Evolutionary conservation across 2,797 vertebrate genomes (phyloP).

Genomic region (Clarias pachynema): DNA sequence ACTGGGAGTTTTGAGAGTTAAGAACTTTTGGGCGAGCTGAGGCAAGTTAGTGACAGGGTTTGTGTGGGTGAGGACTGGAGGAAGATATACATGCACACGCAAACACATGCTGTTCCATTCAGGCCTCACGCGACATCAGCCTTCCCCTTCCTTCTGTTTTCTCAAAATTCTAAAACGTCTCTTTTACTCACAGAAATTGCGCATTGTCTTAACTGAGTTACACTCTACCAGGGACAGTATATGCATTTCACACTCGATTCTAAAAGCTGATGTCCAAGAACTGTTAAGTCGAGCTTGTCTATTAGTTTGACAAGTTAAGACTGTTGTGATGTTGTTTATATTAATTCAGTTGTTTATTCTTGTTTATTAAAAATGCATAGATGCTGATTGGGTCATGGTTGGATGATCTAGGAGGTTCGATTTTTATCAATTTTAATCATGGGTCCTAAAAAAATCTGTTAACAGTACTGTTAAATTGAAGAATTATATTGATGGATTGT

Average conservation of each 20-base stretch:
- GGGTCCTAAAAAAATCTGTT: not conserved
- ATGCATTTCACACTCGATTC: not conserved
- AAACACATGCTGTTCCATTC: conserved; percentile 36
- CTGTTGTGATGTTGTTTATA: not conserved
- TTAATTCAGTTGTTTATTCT: not conserved
- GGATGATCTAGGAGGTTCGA: not conserved
- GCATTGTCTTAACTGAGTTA: conserved; percentile 34
- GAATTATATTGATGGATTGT: not conserved
- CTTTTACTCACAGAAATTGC: not conserved
- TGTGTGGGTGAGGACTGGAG: conserved; percentile 42
- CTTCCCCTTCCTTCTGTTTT: conserved; percentile 20
- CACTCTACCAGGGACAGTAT: not conserved
- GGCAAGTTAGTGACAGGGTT: conserved; percentile 44
- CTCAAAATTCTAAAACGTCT: conserved; percentile 24
- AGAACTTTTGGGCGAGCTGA: conserved; percentile 39
- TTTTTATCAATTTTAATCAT: not conserved
- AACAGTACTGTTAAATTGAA: not conserved
- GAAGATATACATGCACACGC: conserved; percentile 21
- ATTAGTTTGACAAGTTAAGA: not conserved
- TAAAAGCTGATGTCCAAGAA: not conserved
- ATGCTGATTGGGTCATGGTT: not conserved
- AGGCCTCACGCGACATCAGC: conserved; percentile 40
- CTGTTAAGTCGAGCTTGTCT: not conserved
- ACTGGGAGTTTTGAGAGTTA: conserved; percentile 28
- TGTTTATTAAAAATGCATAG: not conserved